Base-by-base conservation (phyloP, 2,113 vertebrate genomes). In the Brachyhypopomus gauderio region DNA sequence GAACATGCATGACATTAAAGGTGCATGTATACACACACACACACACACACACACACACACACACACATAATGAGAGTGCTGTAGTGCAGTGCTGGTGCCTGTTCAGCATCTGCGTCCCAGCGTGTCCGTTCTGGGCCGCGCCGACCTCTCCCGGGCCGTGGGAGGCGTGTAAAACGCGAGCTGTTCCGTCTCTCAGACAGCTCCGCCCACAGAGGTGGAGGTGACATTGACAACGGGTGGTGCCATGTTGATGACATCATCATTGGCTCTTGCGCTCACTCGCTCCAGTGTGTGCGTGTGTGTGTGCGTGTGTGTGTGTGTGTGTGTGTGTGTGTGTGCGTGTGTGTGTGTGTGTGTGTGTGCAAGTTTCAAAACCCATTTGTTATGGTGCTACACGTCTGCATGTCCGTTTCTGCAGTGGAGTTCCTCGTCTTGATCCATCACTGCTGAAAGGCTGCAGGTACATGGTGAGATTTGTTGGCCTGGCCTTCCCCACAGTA, bases 161-260 rank as follows among this genome's bases (percentile, higher is more conserved):
- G 77, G 66, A 36, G 52, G 71, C 59, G 30, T 16, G 66, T 71
- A 75, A 36, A 59, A 76, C 20, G n/a, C 27, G 12, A 70, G 48
- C 19, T 16, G 86, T 56, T 16, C 30, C 41, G 41, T n/a, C 7
- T 56, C 27, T 30, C 22, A 56, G 88, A 87, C 87, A 89, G 88
- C 88, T 89, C 88, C 88, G 88, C 89, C 88, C 84, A 90, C 16
- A 72, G 71, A 90, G 86, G 84, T 60, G 89, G 87, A 92, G 91
- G 89, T 92, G 88, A 91, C 91, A 90, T 90, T 91, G 89, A 86
- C 89, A 86, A 86, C 87, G 36, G 64, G 52, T 70, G 19, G 72
- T 60, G 55, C 22, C 23, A 23, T 30, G 62, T 2, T 66, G 48
- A 60, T 60, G 36, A 58, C 79, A 58, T 70, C 72, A 81, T 38